These are phyloP conservation scores for Pomatorhinus ruficollis DNA, from an alignment of 2,113 vertebrate species.

Conservation along the genomic window DNA sequence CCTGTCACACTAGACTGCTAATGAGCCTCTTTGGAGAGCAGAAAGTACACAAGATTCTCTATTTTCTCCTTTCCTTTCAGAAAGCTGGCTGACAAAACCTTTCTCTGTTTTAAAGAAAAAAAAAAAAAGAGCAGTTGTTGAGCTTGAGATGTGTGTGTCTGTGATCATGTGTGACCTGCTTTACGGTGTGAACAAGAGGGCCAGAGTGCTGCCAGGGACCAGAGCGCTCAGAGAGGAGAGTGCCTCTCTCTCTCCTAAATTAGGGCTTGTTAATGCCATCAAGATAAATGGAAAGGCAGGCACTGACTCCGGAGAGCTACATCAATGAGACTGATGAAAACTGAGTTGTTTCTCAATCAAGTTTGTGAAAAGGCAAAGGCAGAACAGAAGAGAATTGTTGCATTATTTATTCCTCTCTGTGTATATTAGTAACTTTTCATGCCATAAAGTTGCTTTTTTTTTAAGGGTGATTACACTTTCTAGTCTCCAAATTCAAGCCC, in stretches of 20 bases:
- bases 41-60: neutral
- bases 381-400: neutral
- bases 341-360: neutral
- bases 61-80: neutral
- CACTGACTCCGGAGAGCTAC: neutral
- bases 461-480: neutral
- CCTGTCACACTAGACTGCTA: neutral
- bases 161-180: neutral
- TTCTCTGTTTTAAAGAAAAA: neutral
- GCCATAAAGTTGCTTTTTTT: neutral
- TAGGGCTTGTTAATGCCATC: neutral
- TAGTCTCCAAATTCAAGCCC: neutral
- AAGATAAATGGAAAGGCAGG: neutral
- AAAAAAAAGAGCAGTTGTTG: neutral
- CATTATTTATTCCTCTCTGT: neutral
- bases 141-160: neutral
- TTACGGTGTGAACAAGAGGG: neutral
- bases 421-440: neutral
- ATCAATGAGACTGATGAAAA: neutral
- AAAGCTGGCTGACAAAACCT: neutral
- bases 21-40: neutral
- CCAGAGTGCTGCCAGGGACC: neutral
- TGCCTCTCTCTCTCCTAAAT: neutral
- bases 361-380: neutral
- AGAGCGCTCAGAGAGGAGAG: neutral